Evolutionary conservation across 2,113 vertebrate genomes (phyloP), one percentile per base, ranked within the genome.

Genomic region (Silurus asotus): DNA sequence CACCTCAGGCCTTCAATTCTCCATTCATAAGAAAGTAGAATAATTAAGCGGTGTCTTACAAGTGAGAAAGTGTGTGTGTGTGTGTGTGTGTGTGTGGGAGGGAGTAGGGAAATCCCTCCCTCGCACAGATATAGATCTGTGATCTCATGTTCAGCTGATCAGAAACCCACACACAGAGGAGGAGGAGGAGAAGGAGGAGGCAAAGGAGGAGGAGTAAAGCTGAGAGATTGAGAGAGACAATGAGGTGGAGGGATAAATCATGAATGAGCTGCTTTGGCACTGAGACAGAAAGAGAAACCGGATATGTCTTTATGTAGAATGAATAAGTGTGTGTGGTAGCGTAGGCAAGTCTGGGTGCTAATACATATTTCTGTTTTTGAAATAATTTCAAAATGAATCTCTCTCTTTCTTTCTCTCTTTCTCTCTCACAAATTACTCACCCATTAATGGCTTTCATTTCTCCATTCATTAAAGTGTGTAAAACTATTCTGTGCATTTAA

Each of bases 311-410:
- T 74, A 56, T 81, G 23, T 59, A 65, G 49, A 8, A 13, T 53
- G 37, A 49, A 49, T 84, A 20, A 11, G 55, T 75, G 82, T 61
- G 53, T 72, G 51, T 59, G 67, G 17, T 37, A 48, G 77, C 81
- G 84, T 86, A 61, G 84, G 84, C 64, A 81, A 61, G 28, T 70
- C 62, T 72, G 85, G 76, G 55, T 45, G 25, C 14, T 49, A 20
- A 49, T 75, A 56, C 53, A 23, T 81, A 78, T 9, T 67, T 37
- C 53, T 58, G 37, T 28, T 74, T 49, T 20, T 84, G 20, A 11
- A 76, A 56, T 14, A 56, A 77, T 28, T 56, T 76, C 6, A 55
- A 76, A 13, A 7, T 11, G 48, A 23, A 0, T 72, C 69, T 72
- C 69, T 72, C 69, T 72, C 69, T 48, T 17, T 72, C 69, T 72